Conservation (phyloP, 1,140 invertebrate genomes). For the Ceratina calcarata region DNA sequence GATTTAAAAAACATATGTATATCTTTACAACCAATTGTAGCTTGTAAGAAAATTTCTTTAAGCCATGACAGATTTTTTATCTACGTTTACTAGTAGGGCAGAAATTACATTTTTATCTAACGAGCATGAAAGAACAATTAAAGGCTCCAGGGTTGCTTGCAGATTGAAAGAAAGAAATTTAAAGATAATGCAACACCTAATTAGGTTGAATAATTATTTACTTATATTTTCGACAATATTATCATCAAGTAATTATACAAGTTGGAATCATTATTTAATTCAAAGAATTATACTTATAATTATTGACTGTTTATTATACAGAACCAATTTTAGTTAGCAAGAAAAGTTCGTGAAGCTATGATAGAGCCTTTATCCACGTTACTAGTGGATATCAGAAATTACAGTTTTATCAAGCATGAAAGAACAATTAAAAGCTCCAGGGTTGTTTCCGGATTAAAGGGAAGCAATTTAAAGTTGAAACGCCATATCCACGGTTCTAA, state of each 20-base stretch:
- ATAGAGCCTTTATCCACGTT: background rate
- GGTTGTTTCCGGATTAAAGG: slow-evolving; percentile 9
- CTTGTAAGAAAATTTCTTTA: too few relatives aligned
- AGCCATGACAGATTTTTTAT: background rate
- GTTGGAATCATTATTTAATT: too few relatives aligned
- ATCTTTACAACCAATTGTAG: too few relatives aligned
- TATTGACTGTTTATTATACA: too few relatives aligned
- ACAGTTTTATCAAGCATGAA: background rate
- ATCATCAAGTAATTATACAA: too few relatives aligned
- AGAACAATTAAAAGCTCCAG: background rate
- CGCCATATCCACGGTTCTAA: background rate
- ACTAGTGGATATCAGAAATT: background rate
- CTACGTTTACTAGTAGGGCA: background rate
- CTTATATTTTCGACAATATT: too few relatives aligned
- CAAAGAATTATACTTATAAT: too few relatives aligned
- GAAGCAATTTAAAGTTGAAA: slow-evolving; percentile 25
- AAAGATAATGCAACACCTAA: too few relatives aligned
- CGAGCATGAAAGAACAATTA: background rate
- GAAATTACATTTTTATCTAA: slow-evolving; percentile 1
- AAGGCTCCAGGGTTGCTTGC: background rate
- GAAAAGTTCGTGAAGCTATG: too few relatives aligned
- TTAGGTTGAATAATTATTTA: too few relatives aligned
- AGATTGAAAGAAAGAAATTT: slow-evolving; percentile 15
- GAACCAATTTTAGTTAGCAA: too few relatives aligned
- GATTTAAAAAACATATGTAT: too few relatives aligned